Conservation (phyloP, 1,140 invertebrate species). For the Chrysomallon squamiferum region DNA sequence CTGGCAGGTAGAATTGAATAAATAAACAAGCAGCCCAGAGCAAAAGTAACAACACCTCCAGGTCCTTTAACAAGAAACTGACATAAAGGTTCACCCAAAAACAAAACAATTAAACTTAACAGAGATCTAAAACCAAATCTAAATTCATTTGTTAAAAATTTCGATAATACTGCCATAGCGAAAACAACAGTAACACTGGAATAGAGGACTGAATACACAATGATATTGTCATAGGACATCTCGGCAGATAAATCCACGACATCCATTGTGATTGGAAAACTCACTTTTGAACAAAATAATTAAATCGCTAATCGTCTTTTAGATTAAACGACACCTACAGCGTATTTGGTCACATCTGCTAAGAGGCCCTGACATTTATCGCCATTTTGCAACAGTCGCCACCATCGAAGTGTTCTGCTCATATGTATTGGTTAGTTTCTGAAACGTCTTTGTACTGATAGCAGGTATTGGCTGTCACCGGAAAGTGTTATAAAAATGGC, state of each 20-base stretch:
- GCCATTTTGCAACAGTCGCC: too few species aligned
- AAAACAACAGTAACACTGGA: conserved; percentile 58
- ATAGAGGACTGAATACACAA: conserved; percentile 59
- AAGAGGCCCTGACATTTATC: too few species aligned
- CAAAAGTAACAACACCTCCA: conserved; percentile 52
- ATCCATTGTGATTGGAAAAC: too few species aligned
- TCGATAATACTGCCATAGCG: conserved; percentile 60
- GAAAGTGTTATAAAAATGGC: conserved; percentile 29
- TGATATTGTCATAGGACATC: conserved; percentile 49
- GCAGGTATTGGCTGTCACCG: not conserved
- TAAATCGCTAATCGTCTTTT: too few species aligned
- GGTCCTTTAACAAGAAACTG: conserved; percentile 60
- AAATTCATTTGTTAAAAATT: conserved; percentile 61
- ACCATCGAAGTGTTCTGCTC: too few species aligned
- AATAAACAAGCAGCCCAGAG: conserved; percentile 53
- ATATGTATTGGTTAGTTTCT: too few species aligned
- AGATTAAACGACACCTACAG: too few species aligned
- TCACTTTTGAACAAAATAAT: too few species aligned
- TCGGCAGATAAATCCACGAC: too few species aligned
- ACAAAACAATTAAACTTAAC: conserved; percentile 53
- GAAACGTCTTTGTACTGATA: too few species aligned
- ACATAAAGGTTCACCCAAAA: conserved; percentile 60
- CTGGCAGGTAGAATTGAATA: conserved; percentile 58
- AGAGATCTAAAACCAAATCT: conserved; percentile 59
- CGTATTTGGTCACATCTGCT: too few species aligned